Percentiles rank a stretch among this genome's conserved stretches.
Conservation (phyloP, 2,797 vertebrate genomes). For the Melopsittacus undulatus region DNA sequence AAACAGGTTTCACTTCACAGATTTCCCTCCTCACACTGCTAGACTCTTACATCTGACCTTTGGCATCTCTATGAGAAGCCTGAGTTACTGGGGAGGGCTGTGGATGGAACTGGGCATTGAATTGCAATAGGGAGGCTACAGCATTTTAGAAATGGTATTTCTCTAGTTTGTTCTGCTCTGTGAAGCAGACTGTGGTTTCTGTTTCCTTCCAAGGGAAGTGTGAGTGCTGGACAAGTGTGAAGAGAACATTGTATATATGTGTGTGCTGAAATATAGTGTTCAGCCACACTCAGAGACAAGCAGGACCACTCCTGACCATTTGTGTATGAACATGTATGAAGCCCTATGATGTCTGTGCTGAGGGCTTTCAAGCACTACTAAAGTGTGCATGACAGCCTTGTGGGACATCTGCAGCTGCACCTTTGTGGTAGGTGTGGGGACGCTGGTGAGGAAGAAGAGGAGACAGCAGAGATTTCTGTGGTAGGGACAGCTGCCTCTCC, state of each 20-base stretch:
- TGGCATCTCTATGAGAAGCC: background rate
- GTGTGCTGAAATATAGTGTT: background rate
- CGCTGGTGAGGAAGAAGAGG: background rate
- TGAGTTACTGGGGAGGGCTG: background rate
- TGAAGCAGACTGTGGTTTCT: background rate
- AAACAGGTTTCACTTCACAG: background rate
- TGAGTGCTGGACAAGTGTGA: background rate
- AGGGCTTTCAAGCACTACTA: background rate
- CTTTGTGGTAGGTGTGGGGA: background rate
- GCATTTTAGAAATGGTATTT: rapidly evolving
- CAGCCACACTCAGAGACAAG: background rate
- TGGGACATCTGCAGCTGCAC: background rate
- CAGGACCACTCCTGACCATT: background rate
- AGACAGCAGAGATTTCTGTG: background rate
- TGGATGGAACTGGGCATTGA: background rate
- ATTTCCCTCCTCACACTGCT: background rate
- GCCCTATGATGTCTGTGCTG: background rate
- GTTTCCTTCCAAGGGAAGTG: background rate
- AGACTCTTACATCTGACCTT: background rate
- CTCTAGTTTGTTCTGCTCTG: background rate
- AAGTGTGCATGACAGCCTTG: background rate
- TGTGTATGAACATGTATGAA: background rate
- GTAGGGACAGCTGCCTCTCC: background rate
- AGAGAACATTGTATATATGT: background rate
- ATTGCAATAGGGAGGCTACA: background rate